Evolutionary conservation across 2,797 vertebrate species (phyloP).

Genomic region (Tolypeutes matacus): DNA sequence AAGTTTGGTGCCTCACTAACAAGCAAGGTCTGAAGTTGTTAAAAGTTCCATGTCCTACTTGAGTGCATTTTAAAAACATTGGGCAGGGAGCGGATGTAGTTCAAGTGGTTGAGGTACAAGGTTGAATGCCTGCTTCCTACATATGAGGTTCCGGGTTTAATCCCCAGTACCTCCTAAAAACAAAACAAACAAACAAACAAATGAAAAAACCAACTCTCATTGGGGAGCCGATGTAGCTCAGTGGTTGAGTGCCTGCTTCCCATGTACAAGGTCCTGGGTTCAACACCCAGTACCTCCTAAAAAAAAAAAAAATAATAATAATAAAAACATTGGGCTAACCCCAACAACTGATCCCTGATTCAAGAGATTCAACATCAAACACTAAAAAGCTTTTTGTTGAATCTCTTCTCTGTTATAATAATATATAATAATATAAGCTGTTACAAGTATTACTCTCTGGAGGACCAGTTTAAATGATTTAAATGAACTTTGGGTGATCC

Average conservation of each 20-base stretch:
- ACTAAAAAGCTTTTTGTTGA: slow-evolving; percentile 3
- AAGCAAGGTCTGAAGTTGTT: slow-evolving; percentile 1
- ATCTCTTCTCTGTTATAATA: not conserved
- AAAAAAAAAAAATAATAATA: too few relatives aligned
- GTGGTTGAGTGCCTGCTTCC: too few relatives aligned
- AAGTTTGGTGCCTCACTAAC: not conserved
- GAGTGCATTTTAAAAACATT: slow-evolving; percentile 24
- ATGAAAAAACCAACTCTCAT: too few relatives aligned
- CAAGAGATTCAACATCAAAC: slow-evolving; percentile 41
- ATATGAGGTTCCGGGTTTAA: too few relatives aligned
- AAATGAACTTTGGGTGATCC: not conserved
- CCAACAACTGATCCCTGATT: not conserved
- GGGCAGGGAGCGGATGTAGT: too few relatives aligned
- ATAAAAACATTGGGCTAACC: slow-evolving; percentile 3
- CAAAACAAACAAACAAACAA: too few relatives aligned
- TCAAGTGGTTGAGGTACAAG: too few relatives aligned
- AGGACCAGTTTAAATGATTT: slow-evolving; percentile 59
- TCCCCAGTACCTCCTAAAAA: too few relatives aligned
- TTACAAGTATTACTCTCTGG: slow-evolving; percentile 31
- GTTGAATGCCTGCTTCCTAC: too few relatives aligned
- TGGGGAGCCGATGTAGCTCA: too few relatives aligned
- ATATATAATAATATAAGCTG: slow-evolving; percentile 18
- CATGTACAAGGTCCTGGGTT: too few relatives aligned
- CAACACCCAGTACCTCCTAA: too few relatives aligned
- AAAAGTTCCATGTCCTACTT: slow-evolving; percentile 2